Conservation (phyloP, 1,140 invertebrate species). For the Diachasma alloeum region DNA sequence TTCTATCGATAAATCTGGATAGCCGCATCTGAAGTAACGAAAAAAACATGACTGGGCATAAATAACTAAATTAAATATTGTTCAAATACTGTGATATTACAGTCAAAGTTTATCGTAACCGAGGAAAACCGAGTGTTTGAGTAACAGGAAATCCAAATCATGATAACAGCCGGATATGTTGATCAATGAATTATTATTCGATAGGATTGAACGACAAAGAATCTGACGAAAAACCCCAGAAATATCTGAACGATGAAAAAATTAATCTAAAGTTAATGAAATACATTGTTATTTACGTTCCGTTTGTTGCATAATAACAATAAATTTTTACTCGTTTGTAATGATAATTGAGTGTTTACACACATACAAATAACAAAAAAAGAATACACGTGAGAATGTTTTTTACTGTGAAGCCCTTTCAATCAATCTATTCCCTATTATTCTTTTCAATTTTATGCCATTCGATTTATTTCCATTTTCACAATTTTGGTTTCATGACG, state of each 20-base stretch:
- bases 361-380: not conserved
- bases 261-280: constrained; percentile 43
- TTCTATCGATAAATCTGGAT: constrained; percentile 64
- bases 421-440: constrained; percentile 8
- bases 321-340: not conserved
- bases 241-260: not conserved
- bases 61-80: constrained; percentile 59
- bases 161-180: constrained; percentile 51
- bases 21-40: constrained; percentile 63
- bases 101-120: constrained; percentile 63
- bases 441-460: constrained; percentile 12
- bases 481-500: too few relatives aligned
- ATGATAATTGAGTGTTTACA: not conserved
- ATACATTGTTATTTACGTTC: constrained; percentile 69
- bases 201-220: constrained; percentile 85
- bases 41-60: constrained; percentile 43
- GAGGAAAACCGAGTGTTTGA: constrained; percentile 43
- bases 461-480: too few relatives aligned
- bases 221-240: not conserved
- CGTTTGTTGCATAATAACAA: constrained; percentile 19
- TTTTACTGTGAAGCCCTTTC: not conserved
- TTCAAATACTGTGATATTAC: constrained; percentile 63
- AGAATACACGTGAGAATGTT: not conserved
- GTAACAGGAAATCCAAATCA: not conserved
- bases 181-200: constrained; percentile 88